Evolutionary conservation across 2,113 vertebrate species (phyloP), one percentile per base, ranked within the genome.

Genomic region (Carettochelys insculpta): DNA sequence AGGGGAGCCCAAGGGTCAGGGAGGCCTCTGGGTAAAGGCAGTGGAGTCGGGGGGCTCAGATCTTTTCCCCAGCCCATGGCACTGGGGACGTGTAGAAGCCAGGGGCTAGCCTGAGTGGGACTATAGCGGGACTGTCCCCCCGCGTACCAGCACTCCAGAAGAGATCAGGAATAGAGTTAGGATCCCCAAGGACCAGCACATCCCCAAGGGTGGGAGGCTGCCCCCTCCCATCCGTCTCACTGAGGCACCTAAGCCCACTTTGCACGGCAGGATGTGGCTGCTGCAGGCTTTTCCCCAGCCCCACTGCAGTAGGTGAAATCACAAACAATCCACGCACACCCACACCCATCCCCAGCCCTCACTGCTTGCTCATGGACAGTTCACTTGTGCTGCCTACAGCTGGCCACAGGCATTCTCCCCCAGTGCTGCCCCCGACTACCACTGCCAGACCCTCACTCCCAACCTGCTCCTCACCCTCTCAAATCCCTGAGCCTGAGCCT

Each of bases 321-420:
- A 48, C 38, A 87, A 25, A 38, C 68, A 25, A 50, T 48, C 25
- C 27, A 78, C 50, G n/a, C n/a, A n/a, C n/a, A n/a, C n/a, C n/a
- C n/a, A n/a, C n/a, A n/a, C n/a, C n/a, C n/a, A n/a, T n/a, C n/a
- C 5, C 68, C 8, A 84, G 31, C 4, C 38, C 78, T 3, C 0
- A 1, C 19, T 73, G 78, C 14, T 4, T 2, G 3, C 41, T 86
- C 76, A 11, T 16, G 6, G 16, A 61, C 1, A 3, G 12, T 65
- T 71, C 68, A 20, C 84, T 43, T 38, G 43, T 17, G 9, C 19
- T 41, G 29, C 11, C 56, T 48, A 71, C 41, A 87, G 2, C 53
- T 77, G 82, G 34, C n/a, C 3, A 2, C 14, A 53, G 87, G 58
- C n/a, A 3, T 73, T 73, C 38, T 38, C 10, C 68, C 41, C 22